Percentiles rank a stretch among this genome's conserved stretches.
Evolutionary conservation across 2,113 vertebrate species (phyloP).

Genomic region (Notechis scutatus): DNA sequence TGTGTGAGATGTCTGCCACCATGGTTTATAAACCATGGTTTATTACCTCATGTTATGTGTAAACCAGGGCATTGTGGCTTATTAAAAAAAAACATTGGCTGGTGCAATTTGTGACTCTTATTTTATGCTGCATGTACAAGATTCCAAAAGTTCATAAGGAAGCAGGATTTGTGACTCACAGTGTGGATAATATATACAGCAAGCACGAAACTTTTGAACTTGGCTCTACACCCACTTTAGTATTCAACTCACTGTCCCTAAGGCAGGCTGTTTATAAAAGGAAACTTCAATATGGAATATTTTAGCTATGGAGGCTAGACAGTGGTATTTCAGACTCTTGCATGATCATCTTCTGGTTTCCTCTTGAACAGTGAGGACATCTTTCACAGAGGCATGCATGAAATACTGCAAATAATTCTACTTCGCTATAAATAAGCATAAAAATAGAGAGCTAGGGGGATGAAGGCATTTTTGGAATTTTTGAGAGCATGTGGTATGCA

Average conservation of each 20-base stretch:
- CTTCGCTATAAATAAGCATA: neutral
- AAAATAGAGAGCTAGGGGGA: neutral
- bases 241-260: neutral
- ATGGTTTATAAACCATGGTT: neutral
- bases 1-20: neutral
- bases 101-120: neutral
- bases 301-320: neutral
- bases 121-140: neutral
- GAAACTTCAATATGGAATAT: neutral
- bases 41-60: neutral
- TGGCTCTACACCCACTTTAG: neutral
- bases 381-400: neutral
- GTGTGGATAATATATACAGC: neutral
- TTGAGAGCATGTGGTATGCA: neutral
- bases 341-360: neutral
- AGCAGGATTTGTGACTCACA: neutral
- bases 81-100: neutral
- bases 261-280: neutral
- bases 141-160: neutral
- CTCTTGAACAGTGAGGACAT: neutral
- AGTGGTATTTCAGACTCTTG: neutral
- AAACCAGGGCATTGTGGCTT: neutral
- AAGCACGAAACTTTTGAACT: neutral
- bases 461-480: neutral
- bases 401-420: neutral